Evolutionary conservation across 2,888 invertebrate genomes (phyloP).

Genomic region (Ecliptopera silaceata): DNA sequence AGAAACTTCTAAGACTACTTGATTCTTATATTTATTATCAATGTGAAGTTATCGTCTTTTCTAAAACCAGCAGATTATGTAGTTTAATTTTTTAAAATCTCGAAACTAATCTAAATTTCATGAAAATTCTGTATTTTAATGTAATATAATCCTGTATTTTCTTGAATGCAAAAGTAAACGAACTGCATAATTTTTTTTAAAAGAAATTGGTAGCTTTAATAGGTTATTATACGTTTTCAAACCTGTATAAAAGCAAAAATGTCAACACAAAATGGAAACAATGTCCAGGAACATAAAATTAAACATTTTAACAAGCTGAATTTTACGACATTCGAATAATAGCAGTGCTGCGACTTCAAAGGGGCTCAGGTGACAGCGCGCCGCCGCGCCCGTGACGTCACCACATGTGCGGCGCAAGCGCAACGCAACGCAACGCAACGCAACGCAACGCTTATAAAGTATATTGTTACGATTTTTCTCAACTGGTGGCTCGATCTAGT

Average conservation of each 20-base stretch:
- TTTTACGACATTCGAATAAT: conserved; percentile 43
- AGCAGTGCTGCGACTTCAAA: conserved; percentile 18
- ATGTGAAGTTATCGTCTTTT: no score
- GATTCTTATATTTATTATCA: no score
- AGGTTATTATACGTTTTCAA: conserved; percentile 1
- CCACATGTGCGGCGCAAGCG: conserved; percentile 6
- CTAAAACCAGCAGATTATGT: no score
- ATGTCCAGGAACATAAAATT: conserved; percentile 36
- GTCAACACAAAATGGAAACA: conserved; percentile 24
- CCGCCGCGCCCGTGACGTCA: conserved; percentile 30
- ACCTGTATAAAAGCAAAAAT: conserved; percentile 19
- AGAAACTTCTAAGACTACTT: no score
- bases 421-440: no score
- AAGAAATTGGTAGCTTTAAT: not conserved
- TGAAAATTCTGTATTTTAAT: no score
- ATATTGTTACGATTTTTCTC: no score
- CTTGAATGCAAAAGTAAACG: not conserved
- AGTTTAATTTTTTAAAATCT: no score
- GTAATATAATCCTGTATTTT: no score
- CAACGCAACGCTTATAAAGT: no score
- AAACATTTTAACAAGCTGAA: conserved; percentile 50
- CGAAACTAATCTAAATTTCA: no score
- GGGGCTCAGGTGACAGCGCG: conserved; percentile 26
- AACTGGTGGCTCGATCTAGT: no score
- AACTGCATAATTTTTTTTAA: not conserved